Evolutionary conservation across 1,140 invertebrate species (phyloP).

Genomic region (Musca domestica): DNA sequence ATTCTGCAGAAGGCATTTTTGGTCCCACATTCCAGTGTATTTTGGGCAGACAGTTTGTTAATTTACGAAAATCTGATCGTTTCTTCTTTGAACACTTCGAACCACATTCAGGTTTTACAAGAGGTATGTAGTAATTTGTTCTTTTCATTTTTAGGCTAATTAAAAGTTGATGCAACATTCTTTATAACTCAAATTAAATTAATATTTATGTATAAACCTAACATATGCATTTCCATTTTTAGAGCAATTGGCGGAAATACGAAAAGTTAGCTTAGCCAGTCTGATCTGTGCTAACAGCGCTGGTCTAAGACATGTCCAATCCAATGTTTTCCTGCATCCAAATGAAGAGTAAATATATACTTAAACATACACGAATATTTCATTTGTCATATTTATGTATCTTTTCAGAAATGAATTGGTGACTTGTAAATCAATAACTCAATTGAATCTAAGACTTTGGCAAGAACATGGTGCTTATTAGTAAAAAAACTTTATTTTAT

Average conservation of each 20-base stretch:
- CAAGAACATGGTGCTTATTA: constrained; percentile 49
- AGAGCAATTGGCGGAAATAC: constrained; percentile 84
- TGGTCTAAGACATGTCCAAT: constrained; percentile 72
- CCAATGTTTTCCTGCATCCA: constrained; percentile 60
- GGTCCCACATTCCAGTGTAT: constrained; percentile 92
- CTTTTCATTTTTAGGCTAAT: too few species aligned
- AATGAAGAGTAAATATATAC: constrained; percentile 35
- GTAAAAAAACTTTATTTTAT: too few species aligned
- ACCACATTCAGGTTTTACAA: constrained; percentile 65
- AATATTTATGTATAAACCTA: too few species aligned
- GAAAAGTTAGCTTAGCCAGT: constrained; percentile 76
- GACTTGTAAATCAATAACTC: constrained; percentile 63
- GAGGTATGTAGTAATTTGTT: too few species aligned
- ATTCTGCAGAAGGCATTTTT: constrained; percentile 70
- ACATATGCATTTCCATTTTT: too few species aligned
- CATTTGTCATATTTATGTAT: constrained; percentile 4
- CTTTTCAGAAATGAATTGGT: constrained; percentile 55
- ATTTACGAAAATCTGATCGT: constrained; percentile 76
- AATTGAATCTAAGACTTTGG: constrained; percentile 65
- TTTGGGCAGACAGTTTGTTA: constrained; percentile 81
- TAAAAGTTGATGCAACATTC: too few species aligned
- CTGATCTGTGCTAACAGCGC: constrained; percentile 83
- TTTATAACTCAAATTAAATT: too few species aligned
- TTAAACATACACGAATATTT: background rate
- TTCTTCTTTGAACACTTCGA: constrained; percentile 78